A percentile compares a stretch with the other conserved stretches of the same genome.
These are phyloP conservation scores for Patiria miniata DNA, from an alignment of 35 echinoderm and acorn worm species.

Conservation along the genomic window DNA sequence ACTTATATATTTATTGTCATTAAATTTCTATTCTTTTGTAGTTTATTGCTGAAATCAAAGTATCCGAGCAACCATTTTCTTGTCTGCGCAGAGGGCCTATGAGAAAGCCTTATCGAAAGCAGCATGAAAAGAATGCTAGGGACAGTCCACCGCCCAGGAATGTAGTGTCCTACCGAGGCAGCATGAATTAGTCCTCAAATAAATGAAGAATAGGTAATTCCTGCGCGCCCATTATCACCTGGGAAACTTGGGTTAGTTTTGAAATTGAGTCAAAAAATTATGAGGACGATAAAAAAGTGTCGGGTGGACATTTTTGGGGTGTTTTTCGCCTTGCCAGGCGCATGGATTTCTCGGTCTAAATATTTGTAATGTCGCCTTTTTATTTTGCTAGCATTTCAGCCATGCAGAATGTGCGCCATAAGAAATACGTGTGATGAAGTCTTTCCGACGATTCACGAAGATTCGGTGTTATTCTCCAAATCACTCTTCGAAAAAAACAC, in stretches of 20 bases:
- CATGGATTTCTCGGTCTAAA: slow-evolving; percentile 46
- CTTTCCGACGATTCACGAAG: slow-evolving; percentile 41
- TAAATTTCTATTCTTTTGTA: too few species aligned
- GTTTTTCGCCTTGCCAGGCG: slow-evolving; percentile 24
- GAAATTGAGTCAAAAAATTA: slow-evolving; percentile 62
- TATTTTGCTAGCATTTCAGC: slow-evolving; percentile 48
- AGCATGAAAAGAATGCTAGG: slow-evolving; percentile 99
- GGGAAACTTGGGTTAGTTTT: slow-evolving; percentile 92
- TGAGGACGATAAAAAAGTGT: slow-evolving; percentile 21
- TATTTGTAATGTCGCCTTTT: slow-evolving; percentile 54
- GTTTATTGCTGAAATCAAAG: too few species aligned
- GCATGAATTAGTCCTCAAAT: slow-evolving; percentile 99
- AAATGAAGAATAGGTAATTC: slow-evolving; percentile 99
- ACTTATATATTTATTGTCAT: too few species aligned
- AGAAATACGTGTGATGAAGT: slow-evolving; percentile 43
- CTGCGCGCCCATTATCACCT: slow-evolving; percentile 97
- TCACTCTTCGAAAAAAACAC: slow-evolving; percentile 48
- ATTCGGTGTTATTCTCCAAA: slow-evolving; percentile 55
- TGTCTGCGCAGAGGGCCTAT: slow-evolving; percentile 29
- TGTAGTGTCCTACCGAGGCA: slow-evolving; percentile 99
- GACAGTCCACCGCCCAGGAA: slow-evolving; percentile 98
- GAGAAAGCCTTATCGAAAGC: slow-evolving; percentile 97
- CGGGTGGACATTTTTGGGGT: background rate
- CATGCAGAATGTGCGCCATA: slow-evolving; percentile 40
- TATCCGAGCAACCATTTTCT: too few species aligned